Base-by-base conservation (phyloP, 2,113 vertebrate species). In the Vulpes vulpes region DNA sequence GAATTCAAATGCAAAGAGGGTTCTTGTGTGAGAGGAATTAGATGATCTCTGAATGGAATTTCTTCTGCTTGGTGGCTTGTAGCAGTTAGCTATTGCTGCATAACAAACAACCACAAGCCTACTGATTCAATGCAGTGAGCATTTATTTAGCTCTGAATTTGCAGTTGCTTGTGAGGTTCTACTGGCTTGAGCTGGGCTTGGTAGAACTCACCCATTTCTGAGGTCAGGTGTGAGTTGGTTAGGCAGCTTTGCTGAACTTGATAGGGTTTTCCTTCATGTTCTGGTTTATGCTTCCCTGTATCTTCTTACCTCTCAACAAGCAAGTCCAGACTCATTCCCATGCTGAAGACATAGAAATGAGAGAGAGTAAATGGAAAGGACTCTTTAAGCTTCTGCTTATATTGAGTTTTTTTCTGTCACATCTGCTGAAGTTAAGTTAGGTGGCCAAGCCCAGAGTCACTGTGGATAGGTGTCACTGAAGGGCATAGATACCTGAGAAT, bases 111-210 rank as follows among this genome's bases (percentile, higher is more conserved):
- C 27, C 30, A 53, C 14, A 62, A 17, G 10, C 22, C 7, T 2
- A 32, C 0, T n/a, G n/a, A 25, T 59, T 94, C 51, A 60, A 91
- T 35, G 19, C 32, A 17, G 16, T 67, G 55, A 32, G 7, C 10
- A 8, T 80, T 89, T 69, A 23, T 60, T 94, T 64, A 94, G 43
- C 32, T 91, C 23, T 88, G 91, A 87, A 87, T 74, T 35, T 90
- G 17, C 59, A 84, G 23, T 4, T 80, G 85, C 6, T 6, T 55
- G 22, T 43, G 5, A n/a, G 59, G 32, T 51, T 91, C 67, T 27
- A 1, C 11, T 32, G 78, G 69, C 9, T 2, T 64, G 53, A 69
- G 12, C 22, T 51, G 32, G 35, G 19, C 32, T 83, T 73, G 15
- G 25, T 51, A 32, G 64, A 84, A 51, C 27, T 62, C 7, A n/a